Percentiles rank a stretch among this genome's conserved stretches.
These are phyloP conservation scores for Ostrea denselamellosa DNA, from an alignment of 1,140 invertebrate species.

Conservation along the genomic window DNA sequence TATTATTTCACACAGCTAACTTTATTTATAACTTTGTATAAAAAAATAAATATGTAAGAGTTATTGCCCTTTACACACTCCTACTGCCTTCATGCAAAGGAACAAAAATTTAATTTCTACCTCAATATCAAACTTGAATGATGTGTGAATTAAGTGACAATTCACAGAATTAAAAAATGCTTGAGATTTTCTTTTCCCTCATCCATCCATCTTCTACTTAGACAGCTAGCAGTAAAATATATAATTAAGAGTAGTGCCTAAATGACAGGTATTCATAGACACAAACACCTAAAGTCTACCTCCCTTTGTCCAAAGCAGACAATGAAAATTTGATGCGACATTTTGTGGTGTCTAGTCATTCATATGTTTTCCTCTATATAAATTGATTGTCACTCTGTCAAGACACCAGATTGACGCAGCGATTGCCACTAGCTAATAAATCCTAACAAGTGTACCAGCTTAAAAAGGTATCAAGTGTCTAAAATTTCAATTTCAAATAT, in stretches of 20 bases:
- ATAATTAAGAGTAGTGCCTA: neutral
- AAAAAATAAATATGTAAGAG: neutral
- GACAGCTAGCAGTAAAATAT: neutral
- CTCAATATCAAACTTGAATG: neutral
- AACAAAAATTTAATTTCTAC: neutral
- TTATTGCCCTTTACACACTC: neutral
- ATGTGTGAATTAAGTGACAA: neutral
- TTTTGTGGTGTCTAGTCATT: slow-evolving; percentile 34
- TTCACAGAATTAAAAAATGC: neutral
- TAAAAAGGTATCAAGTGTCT: slow-evolving; percentile 25
- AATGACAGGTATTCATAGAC: neutral
- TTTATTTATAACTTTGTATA: too few relatives aligned
- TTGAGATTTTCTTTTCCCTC: neutral
- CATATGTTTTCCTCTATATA: slow-evolving; percentile 19
- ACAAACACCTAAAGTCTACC: slow-evolving; percentile 5
- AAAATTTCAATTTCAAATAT: slow-evolving; percentile 33
- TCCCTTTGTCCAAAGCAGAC: slow-evolving; percentile 2
- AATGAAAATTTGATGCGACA: slow-evolving; percentile 29
- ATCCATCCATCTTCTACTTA: neutral
- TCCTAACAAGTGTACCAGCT: slow-evolving; percentile 19
- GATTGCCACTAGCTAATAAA: neutral
- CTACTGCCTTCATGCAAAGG: neutral
- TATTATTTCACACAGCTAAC: too few relatives aligned
- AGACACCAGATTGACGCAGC: slow-evolving; percentile 1
- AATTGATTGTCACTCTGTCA: slow-evolving; percentile 23